A percentile compares a stretch with the other conserved stretches of the same genome.
phyloP scores from a whole-genome alignment of 2,113 vertebrate genomes.

The Nycticorax nycticorax region DNA sequence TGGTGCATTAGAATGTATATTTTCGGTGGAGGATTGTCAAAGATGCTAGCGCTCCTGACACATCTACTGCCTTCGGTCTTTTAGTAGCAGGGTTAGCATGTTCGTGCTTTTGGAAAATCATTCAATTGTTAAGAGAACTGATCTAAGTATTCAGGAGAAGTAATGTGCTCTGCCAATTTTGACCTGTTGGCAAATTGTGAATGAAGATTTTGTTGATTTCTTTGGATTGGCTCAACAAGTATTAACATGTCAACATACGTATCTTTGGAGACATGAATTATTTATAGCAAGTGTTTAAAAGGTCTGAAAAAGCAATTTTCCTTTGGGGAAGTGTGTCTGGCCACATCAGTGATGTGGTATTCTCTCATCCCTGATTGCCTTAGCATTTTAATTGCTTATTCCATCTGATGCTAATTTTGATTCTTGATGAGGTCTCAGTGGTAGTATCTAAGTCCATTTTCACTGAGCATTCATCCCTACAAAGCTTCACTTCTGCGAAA shows the following conservation, averaged over 20 bases:
- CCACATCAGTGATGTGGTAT: neutral
- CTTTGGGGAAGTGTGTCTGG: neutral
- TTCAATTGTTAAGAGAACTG: neutral
- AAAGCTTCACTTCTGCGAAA: neutral
- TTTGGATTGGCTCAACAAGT: neutral
- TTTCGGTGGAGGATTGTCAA: neutral
- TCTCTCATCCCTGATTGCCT: neutral
- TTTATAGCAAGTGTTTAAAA: neutral
- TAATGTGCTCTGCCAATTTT: neutral
- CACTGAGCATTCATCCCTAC: neutral
- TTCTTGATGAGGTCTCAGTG: constrained; percentile 4
- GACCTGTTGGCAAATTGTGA: neutral
- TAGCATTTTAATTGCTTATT: constrained; percentile 33
- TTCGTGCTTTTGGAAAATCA: neutral
- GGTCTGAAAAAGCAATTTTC: constrained; percentile 33
- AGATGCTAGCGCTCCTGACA: neutral
- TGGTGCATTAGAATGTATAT: neutral
- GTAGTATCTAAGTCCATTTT: neutral
- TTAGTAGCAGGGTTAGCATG: neutral
- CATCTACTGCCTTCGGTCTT: neutral
- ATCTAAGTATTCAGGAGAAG: neutral
- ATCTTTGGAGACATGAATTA: neutral
- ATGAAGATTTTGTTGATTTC: neutral
- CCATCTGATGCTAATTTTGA: neutral
- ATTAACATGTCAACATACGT: neutral